Percentiles rank a stretch among this genome's conserved stretches.
These are phyloP conservation scores for Myrmecobius fasciatus DNA, from an alignment of 2,113 vertebrate species.

Conservation along the genomic window DNA sequence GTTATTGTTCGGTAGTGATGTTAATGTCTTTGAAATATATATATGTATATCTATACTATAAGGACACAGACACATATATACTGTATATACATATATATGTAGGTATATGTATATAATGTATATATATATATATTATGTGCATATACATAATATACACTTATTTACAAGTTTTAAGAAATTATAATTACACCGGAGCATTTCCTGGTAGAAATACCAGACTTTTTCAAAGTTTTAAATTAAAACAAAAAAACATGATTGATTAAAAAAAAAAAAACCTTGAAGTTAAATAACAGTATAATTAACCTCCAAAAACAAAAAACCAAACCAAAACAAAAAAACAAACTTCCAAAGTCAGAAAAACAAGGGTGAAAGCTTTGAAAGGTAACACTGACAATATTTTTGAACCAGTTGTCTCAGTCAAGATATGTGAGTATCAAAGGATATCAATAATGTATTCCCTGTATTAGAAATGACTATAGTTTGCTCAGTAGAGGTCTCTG, in stretches of 20 bases:
- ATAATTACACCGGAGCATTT: background rate
- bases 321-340: too few relatives aligned
- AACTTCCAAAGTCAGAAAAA: background rate
- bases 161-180: background rate
- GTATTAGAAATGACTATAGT: background rate
- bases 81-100: background rate
- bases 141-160: background rate
- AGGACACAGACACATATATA: background rate
- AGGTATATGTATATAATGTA: background rate
- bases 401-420: slow-evolving; percentile 3
- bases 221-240: background rate
- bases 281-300: slow-evolving; percentile 25
- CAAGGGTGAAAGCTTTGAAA: background rate
- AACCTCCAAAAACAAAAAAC: background rate
- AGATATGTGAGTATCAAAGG: background rate
- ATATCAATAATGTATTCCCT: background rate
- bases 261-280: background rate
- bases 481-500: background rate
- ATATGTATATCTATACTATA: background rate
- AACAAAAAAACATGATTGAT: background rate
- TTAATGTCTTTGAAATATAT: background rate
- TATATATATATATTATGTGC: too few relatives aligned
- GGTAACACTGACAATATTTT: background rate
- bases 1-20: background rate
- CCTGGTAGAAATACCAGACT: background rate